Base-by-base conservation (phyloP, 2,113 vertebrate species). In the Crotalus helleri region DNA sequence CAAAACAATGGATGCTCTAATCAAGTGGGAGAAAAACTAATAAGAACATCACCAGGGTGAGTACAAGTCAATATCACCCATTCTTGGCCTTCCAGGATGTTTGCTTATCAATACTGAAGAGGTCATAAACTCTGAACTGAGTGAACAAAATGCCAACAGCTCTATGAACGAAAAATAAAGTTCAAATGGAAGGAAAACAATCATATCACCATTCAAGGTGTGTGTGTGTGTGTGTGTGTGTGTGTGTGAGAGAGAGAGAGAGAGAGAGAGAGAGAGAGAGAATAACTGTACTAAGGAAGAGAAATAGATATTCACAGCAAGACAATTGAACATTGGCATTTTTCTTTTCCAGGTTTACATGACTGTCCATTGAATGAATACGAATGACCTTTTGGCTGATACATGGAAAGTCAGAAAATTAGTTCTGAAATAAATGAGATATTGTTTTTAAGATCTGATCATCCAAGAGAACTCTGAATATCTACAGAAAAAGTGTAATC, bases 91-190 rank as follows among this genome's bases (percentile, higher is more conserved):
- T 29, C 61, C 26, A 64, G 29, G 11, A 13, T 64, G 26, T n/a
- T 64, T 64, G 61, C 26, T 64, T 29, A 29, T 64, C 26, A 29
- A 64, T 64, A n/a, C 10, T 29, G 26, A 29, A 64, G 10, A 64
- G 12, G 26, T 24, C 58, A 61, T 61, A 61, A 11, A 61, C 24
- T 26, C 24, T 61, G 26, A 64, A 10, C 93, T 87, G 91, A 92
- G 88, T 95, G 96, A 96, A 95, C 90, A 61, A 91, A 96, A 94
- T 53, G 74, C 91, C 89, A 95, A 95, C 86, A 96, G 15, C 33
- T 15, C 88, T 89, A 95, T 90, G 91, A 39, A 92, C 93, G 64
- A 24, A 17, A 91, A 95, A 94, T 95, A 91, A 46, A 95, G 59
- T 90, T 88, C 85, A 92, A 44, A 93, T 95, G 64, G 90, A 9